These are phyloP conservation scores for Astur gentilis DNA, from an alignment of 2,113 vertebrate genomes.

Conservation along the genomic window DNA sequence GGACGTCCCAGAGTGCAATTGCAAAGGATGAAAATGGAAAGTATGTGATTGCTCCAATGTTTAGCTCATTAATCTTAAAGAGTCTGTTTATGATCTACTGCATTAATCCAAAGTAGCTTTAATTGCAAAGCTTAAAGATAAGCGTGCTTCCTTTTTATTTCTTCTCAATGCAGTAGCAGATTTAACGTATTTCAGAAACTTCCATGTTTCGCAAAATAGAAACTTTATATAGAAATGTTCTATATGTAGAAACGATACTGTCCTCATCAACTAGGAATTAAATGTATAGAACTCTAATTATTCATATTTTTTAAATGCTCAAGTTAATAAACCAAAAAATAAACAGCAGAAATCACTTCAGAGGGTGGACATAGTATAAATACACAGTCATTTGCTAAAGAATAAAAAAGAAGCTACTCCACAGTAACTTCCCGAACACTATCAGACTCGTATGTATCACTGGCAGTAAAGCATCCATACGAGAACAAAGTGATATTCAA, in stretches of 20 bases:
- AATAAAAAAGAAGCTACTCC: not conserved
- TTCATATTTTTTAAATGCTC: not conserved
- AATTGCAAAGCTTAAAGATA: not conserved
- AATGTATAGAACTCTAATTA: not conserved
- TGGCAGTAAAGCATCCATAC: not conserved
- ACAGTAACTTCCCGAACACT: not conserved
- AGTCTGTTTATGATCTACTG: not conserved
- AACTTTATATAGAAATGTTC: not conserved
- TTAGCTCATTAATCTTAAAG: slow-evolving; percentile 31
- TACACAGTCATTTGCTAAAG: not conserved
- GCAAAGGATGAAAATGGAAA: slow-evolving; percentile 22
- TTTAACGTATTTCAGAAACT: not conserved
- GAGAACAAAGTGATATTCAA: not conserved
- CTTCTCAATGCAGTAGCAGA: not conserved
- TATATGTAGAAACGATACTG: not conserved
- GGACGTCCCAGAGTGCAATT: not conserved
- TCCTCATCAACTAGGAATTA: not conserved
- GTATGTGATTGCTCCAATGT: slow-evolving; percentile 1
- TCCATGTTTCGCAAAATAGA: not conserved
- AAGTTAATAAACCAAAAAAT: not conserved
- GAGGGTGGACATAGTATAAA: not conserved
- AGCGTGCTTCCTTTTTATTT: not conserved
- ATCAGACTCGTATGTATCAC: accelerated
- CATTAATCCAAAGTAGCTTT: not conserved
- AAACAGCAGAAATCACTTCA: not conserved